These are phyloP conservation scores for Alloplasta piceator DNA, from an alignment of 2,888 invertebrate genomes.

Conservation along the genomic window DNA sequence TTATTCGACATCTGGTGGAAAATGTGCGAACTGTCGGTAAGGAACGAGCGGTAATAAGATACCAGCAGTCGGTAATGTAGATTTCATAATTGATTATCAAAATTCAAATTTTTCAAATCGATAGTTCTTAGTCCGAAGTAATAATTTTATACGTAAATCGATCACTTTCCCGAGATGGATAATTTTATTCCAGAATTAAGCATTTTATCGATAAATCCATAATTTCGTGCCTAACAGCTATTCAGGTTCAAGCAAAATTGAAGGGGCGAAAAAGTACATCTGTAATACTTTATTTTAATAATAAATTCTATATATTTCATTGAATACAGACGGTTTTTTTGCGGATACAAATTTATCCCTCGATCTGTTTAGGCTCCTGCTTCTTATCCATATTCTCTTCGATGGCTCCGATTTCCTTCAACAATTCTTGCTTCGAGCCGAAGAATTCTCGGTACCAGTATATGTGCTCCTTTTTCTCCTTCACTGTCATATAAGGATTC, in stretches of 20 bases:
- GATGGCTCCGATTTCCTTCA: slow-evolving; percentile 88
- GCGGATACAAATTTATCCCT: slow-evolving; percentile 22
- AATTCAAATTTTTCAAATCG: too few species aligned
- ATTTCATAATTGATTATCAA: neutral
- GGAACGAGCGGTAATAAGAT: neutral
- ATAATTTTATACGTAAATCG: too few species aligned
- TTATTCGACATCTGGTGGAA: neutral
- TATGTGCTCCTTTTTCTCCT: slow-evolving; percentile 95
- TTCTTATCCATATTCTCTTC: slow-evolving; percentile 52
- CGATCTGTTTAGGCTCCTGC: slow-evolving; percentile 48
- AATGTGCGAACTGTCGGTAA: neutral
- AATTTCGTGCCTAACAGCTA: too few species aligned
- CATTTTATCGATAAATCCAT: too few species aligned
- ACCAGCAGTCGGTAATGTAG: neutral
- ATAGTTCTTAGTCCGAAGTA: too few species aligned
- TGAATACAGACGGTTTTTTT: neutral
- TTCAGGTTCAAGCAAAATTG: too few species aligned
- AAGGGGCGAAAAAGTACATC: neutral
- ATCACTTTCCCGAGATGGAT: too few species aligned
- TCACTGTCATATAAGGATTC: slow-evolving; percentile 94
- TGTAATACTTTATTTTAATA: neutral
- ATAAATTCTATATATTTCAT: slow-evolving; percentile 3
- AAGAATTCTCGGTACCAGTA: slow-evolving; percentile 97
- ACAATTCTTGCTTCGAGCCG: slow-evolving; percentile 89
- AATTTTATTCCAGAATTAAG: too few species aligned